phyloP scores from a whole-genome alignment of 2,113 vertebrate genomes.

The Tor tambroides region DNA sequence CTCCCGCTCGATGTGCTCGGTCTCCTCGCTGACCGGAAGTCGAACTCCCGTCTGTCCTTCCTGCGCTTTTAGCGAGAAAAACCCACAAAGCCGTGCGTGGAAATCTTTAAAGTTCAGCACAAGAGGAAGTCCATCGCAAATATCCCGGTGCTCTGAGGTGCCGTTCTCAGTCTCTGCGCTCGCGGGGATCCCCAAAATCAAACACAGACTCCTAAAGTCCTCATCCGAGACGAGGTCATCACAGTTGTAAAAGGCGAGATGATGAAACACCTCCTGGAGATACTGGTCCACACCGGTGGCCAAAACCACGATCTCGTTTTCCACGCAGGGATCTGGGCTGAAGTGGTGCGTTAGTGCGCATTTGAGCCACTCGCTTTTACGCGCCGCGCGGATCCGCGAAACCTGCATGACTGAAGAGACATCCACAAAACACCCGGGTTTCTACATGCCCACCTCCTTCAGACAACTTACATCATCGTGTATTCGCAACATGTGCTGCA shows the following conservation, averaged over 20 bases:
- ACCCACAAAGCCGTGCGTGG: conserved; percentile 77
- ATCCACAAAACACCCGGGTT: neutral
- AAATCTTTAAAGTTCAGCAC: conserved; percentile 76
- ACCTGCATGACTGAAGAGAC: neutral
- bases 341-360: conserved; percentile 75
- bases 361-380: conserved; percentile 77
- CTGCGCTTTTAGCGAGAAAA: conserved; percentile 66
- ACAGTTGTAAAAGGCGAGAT: conserved; percentile 67
- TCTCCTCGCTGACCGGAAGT: conserved; percentile 71
- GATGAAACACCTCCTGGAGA: conserved; percentile 81
- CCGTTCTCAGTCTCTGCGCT: neutral
- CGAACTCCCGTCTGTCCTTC: conserved; percentile 53
- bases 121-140: conserved; percentile 62
- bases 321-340: conserved; percentile 64
- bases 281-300: conserved; percentile 81
- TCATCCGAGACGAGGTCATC: conserved; percentile 70
- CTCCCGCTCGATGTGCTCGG: conserved; percentile 77
- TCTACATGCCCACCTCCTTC: neutral
- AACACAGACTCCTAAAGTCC: conserved; percentile 75
- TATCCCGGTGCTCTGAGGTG: neutral
- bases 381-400: conserved; percentile 59
- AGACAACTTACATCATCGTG: neutral
- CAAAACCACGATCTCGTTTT: conserved; percentile 78
- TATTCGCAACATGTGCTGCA: neutral
- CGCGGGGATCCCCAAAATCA: conserved; percentile 67